A percentile compares a stretch with the other conserved stretches of the same genome.
Conservation (phyloP, 2,797 vertebrate species). For the Phaenicophaeus curvirostris region DNA sequence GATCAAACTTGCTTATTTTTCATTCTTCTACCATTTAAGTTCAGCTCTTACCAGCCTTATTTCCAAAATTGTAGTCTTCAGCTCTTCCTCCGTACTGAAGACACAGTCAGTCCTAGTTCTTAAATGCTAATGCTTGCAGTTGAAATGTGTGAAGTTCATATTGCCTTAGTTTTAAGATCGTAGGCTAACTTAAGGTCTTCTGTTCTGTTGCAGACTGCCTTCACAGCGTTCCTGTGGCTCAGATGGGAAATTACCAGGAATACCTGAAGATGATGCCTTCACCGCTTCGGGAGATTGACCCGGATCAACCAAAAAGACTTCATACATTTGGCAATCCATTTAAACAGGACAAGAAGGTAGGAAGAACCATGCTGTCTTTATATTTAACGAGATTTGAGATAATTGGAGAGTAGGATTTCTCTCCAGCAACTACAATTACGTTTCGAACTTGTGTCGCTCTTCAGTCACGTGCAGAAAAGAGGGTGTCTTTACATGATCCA, state of each 20-base stretch:
- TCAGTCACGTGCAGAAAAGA: neutral
- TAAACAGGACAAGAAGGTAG: conserved; percentile 99
- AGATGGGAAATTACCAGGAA: conserved; percentile 99
- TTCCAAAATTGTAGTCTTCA: neutral
- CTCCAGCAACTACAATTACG: neutral
- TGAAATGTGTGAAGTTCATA: neutral
- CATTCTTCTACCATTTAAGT: neutral
- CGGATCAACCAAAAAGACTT: conserved; percentile 95
- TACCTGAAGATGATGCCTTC: conserved; percentile 95
- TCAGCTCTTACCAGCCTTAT: neutral
- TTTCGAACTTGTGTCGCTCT: neutral
- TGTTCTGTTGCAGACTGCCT: conserved; percentile 84
- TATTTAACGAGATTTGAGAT: neutral
- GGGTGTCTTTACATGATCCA: neutral
- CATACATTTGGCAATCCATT: conserved; percentile 99
- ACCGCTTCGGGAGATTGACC: conserved; percentile 94
- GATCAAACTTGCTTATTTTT: neutral
- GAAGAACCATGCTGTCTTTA: neutral
- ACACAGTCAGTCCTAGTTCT: neutral
- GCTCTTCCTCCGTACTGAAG: neutral
- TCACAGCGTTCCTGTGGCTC: conserved; percentile 95
- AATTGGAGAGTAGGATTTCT: neutral
- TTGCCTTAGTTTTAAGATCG: neutral
- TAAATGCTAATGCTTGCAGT: neutral
- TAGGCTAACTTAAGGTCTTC: neutral